Base-by-base conservation (phyloP, 2,888 invertebrate genomes). In the Epiblema foenella region DNA sequence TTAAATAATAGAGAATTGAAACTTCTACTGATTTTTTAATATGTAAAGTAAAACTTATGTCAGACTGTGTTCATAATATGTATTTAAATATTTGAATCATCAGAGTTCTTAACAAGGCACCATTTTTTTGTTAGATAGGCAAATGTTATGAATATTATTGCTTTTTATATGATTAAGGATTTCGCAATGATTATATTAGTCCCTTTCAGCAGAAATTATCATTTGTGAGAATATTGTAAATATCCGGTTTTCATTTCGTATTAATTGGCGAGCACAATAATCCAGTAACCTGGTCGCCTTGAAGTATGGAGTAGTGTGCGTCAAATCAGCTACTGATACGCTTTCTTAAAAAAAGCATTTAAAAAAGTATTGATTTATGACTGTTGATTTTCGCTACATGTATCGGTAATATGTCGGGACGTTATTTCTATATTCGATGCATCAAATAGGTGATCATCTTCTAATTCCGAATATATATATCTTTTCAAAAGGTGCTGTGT, bases 11-110 rank as follows among this genome's bases (percentile, higher is more conserved):
- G 29, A 8, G 9, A n/a, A 56, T 29, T 56, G 7, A 24, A 51
- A 18, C 37, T 17, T 7, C 5, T 8, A 37, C 52, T 54, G 39
- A 5, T 0, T 29, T 39, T 10, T 37, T 39, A 17, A 33, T 17
- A 17, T 63, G 33, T 63, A 10, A 46, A 24, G 10, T 58, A 54
- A 54, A 24, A 58, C 11, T n/a, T n/a, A 20, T 24, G 15, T 39
- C 20, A 54, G 10, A 52, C 20, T 39, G 39, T 39, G 15, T 10
- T 20, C 52, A 9, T 64, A 39, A 54, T 52, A 11, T 24, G 18
- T 64, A 39, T 52, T 51, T 63, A 37, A 63, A 52, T 63, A 20
- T 64, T 64, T 54, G 39, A 39, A 64, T 64, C 15, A 52, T 64
- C 64, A 64, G 52, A 54, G 49, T 63, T 63, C 63, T 62, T 12